Conservation (phyloP, 2,888 invertebrate species). For the Heliothis peltigera region DNA sequence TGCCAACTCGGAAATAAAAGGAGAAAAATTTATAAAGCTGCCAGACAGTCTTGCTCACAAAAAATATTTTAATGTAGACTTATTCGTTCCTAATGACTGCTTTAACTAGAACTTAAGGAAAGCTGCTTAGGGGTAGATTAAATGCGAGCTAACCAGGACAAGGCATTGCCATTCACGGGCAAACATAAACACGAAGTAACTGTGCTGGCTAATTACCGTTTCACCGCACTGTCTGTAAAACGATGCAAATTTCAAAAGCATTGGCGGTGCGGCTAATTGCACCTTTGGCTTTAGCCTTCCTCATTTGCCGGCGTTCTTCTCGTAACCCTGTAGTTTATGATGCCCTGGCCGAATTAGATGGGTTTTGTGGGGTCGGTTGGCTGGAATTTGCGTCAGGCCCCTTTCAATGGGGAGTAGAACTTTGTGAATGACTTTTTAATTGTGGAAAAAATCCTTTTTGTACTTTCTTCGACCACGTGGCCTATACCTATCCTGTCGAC, state of each 20-base stretch:
- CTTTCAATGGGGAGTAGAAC: constrained; percentile 31
- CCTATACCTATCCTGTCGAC: not conserved
- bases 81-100: constrained; percentile 50
- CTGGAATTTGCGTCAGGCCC: constrained; percentile 38
- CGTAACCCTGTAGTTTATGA: constrained; percentile 71
- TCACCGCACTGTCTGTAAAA: constrained; percentile 67
- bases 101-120: constrained; percentile 29
- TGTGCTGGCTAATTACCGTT: constrained; percentile 76
- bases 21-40: constrained; percentile 35
- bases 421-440: constrained; percentile 48
- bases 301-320: constrained; percentile 70
- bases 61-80: constrained; percentile 47
- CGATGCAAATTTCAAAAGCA: constrained; percentile 81
- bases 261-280: constrained; percentile 76
- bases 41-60: constrained; percentile 27
- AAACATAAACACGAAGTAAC: constrained; percentile 79
- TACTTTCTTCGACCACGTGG: too few species aligned
- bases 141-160: constrained; percentile 59
- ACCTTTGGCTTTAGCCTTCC: constrained; percentile 69
- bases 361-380: constrained; percentile 72
- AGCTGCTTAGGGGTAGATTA: constrained; percentile 34
- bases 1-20: constrained; percentile 57
- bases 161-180: constrained; percentile 69
- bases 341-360: constrained; percentile 73
- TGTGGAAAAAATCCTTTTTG: too few species aligned